A percentile compares a stretch with the other conserved stretches of the same genome.
Conservation (phyloP, 2,888 invertebrate genomes). For the Hydrotaea cyrtoneurina region DNA sequence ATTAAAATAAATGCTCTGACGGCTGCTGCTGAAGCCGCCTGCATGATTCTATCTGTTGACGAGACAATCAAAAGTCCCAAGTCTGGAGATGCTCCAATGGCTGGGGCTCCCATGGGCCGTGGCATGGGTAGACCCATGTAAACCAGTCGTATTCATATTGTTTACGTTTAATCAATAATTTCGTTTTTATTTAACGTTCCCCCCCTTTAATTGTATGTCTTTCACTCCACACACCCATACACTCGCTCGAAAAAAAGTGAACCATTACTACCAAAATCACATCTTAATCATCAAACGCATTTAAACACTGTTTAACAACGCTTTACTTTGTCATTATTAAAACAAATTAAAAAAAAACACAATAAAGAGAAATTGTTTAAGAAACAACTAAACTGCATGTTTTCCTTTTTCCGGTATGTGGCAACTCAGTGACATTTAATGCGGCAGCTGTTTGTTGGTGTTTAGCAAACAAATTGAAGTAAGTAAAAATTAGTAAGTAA, state of each 20-base stretch:
- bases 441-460: background rate
- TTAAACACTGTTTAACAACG: conserved; percentile 47
- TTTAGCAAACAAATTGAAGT: background rate
- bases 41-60: conserved; percentile 96
- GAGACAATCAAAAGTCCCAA: conserved; percentile 98
- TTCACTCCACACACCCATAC: conserved; percentile 21
- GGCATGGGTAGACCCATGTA: conserved; percentile 90
- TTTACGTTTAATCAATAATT: conserved; percentile 53
- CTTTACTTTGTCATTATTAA: conserved; percentile 30
- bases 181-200: conserved; percentile 61
- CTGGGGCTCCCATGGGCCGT: conserved; percentile 83
- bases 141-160: conserved; percentile 63
- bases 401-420: too few species aligned
- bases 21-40: conserved; percentile 97
- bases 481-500: too few species aligned
- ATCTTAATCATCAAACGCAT: conserved; percentile 49
- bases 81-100: conserved; percentile 80
- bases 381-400: background rate
- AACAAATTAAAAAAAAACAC: conserved; percentile 17
- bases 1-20: conserved; percentile 98
- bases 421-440: too few species aligned
- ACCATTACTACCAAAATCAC: conserved; percentile 13
- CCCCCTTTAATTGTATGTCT: conserved; percentile 30
- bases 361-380: conserved; percentile 35
- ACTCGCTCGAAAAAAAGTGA: conserved; percentile 9